Base-by-base conservation (phyloP, 2,113 vertebrate genomes). In the Ranitomeya variabilis region DNA sequence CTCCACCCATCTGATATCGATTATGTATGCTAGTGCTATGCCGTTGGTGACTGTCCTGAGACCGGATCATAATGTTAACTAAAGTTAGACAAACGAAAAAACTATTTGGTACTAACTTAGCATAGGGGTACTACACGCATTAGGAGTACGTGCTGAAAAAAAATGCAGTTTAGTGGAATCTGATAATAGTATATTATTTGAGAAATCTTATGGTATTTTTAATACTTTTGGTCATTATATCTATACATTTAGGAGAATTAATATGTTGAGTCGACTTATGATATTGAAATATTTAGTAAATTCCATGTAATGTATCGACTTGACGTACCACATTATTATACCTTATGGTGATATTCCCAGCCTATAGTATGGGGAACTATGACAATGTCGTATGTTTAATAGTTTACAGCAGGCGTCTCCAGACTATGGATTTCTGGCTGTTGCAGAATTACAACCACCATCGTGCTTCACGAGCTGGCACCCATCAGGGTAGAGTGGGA, bases 321-420 rank as follows among this genome's bases (percentile, higher is more conserved):
- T 55, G 11, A 14, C 12, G 14, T 57, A 26, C n/a, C 6, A 23
- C n/a, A 71, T 26, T 71, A 13, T 23, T 1, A 3, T 59, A 23
- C 78, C 55, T 80, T 26, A 31, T 62, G 6, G 57, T 26, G 16
- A 19, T 54, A 45, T 23, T 51, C 45, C 31, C 13, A 51, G 31
- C 60, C n/a, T 8, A 64, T 66, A 57, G 14, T 80, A 16, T 16
- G 18, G 18, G 74, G 14, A 23, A 59, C 12, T 23, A 1, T 18
- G 1, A 19, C 18, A 26, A 12, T 54, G n/a, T 14, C 16, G 57
- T 83, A n/a, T 67, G 45, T 83, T 83, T 64, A 83, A 83, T 83
- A 83, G 81, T 83, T 83, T 83, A 83, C 81, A 83, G 60, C 81
- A 74, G 71, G 7, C 15, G 7, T 74, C 31, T 74, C 31, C 71